Percentiles rank a stretch among this genome's conserved stretches.
phyloP scores from a whole-genome alignment of 2,888 invertebrate species.

The Eubasilissa splendida region DNA sequence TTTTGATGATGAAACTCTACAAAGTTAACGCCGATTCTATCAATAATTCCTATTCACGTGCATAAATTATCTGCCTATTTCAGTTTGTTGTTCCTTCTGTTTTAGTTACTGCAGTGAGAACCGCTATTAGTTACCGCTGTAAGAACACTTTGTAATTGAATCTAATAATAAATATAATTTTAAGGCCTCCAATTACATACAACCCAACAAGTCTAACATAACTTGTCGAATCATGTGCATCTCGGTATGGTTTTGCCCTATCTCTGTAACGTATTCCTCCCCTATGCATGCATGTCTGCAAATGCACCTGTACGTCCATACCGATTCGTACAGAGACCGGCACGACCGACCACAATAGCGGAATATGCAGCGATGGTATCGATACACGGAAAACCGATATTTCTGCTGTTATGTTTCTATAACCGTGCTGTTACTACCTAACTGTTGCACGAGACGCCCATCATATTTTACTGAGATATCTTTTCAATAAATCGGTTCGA shows the following conservation, averaged over 20 bases:
- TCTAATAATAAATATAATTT: too few relatives aligned
- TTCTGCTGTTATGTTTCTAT: not conserved
- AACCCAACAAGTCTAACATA: too few relatives aligned
- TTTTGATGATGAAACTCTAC: too few relatives aligned
- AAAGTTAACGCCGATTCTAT: too few relatives aligned
- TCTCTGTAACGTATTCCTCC: not conserved
- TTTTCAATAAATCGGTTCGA: slow-evolving; percentile 9
- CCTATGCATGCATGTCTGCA: not conserved
- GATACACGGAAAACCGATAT: not conserved
- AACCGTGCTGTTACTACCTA: slow-evolving; percentile 3
- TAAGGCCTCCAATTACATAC: too few relatives aligned
- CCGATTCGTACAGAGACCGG: not conserved
- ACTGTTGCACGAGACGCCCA: slow-evolving; percentile 25
- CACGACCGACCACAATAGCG: not conserved
- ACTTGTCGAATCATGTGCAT: slow-evolving; percentile 1
- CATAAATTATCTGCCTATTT: too few relatives aligned
- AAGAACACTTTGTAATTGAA: too few relatives aligned
- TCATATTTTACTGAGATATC: not conserved
- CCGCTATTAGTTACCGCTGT: too few relatives aligned
- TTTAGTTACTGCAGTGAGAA: too few relatives aligned
- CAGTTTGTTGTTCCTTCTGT: too few relatives aligned
- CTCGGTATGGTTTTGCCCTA: not conserved
- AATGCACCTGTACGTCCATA: not conserved
- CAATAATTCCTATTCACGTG: too few relatives aligned
- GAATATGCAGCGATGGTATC: not conserved